phyloP scores from a whole-genome alignment of 64 coral and sea anemone genomes.

The Montipora efflorescens region DNA sequence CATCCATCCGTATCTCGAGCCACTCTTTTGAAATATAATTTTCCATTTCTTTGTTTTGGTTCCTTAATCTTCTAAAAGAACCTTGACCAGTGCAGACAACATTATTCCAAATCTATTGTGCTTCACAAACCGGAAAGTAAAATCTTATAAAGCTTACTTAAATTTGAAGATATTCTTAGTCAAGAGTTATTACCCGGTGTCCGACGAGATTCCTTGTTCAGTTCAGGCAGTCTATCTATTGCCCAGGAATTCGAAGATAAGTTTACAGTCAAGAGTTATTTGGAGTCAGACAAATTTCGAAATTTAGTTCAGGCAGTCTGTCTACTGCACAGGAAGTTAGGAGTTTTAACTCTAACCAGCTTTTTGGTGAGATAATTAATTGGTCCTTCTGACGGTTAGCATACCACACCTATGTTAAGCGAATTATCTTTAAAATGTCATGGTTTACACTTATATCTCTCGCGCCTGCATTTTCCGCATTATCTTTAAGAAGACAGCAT shows the following conservation, averaged over 20 bases:
- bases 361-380: not conserved
- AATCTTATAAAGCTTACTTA: not conserved
- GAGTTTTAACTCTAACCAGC: not conserved
- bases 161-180: not conserved
- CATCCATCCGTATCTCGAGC: not conserved
- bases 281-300: not conserved
- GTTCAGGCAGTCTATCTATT: not conserved
- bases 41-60: not conserved
- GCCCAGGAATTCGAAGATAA: not conserved
- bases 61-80: not conserved
- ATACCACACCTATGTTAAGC: not conserved
- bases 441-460: not conserved
- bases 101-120: not conserved
- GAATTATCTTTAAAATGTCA: not conserved
- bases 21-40: not conserved
- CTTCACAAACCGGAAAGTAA: slow-evolving; percentile 8
- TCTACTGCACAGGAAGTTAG: not conserved
- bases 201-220: not conserved
- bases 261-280: not conserved
- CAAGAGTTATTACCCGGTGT: not conserved
- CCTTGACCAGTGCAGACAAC: not conserved
- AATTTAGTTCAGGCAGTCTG: not conserved
- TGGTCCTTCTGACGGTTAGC: not conserved
- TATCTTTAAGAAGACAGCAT: not conserved
- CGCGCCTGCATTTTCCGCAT: not conserved